Base-by-base conservation (phyloP, 2,888 invertebrate genomes). In the Drosophila prostipennis region DNA sequence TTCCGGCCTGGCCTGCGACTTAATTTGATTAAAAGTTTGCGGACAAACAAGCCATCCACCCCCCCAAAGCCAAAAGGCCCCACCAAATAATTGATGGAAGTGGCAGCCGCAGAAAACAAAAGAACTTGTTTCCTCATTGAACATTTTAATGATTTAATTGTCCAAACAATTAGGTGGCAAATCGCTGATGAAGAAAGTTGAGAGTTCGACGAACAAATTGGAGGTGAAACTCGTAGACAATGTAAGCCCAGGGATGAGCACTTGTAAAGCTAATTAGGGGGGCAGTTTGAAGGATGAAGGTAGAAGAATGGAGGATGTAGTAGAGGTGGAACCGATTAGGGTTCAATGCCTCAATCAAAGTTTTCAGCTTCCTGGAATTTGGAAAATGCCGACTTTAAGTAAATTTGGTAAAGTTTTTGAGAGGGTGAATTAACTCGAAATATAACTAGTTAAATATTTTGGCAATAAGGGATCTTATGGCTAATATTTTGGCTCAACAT, bases 21-120 rank as follows among this genome's bases (percentile, higher is more conserved):
- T 84, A 84, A 84, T 84, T 84, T 84, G 89, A 84, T 84, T 84
- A 84, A 84, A 84, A 84, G 78, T 88, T 88, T 80, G 71, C 37
- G 68, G 68, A 51, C 58, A 51, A 59, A 55, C 52, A 59, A 64
- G 58, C 48, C 42, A 45, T 56, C 32, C 13, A 1, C 19, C 19
- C 19, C 36, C 36, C 37, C 10, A n/a, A 10, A 8, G 29, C 52
- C 39, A n/a, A 19, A 2, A 8, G 13, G n/a, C 23, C 34, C 13
- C 8, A 7, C 5, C 32, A 54, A 54, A 65, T 51, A 72, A 72
- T 73, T 54, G 60, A 74, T 67, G 61, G 42, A 52, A 61, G 69
- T 60, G 53, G 32, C 53, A 48, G 19, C 45, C 14, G 19, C 43
- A 36, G 39, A 52, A 52, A 34, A 52, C 49, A 73, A 56, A 64